Conservation (phyloP, 2,888 invertebrate species). For the Agrotis segetum region DNA sequence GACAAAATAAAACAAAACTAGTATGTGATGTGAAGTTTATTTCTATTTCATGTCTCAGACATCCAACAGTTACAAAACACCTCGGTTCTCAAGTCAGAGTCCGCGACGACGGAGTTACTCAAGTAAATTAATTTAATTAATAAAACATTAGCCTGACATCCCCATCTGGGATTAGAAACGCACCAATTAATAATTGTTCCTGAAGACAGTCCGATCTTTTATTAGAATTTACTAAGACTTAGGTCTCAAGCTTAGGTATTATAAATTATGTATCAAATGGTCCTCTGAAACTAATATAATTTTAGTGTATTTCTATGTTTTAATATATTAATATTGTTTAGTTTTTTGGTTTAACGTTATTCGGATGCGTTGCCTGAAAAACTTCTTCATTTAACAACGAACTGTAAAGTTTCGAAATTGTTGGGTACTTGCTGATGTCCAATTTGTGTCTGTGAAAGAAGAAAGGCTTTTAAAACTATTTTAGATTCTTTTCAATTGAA, state of each 20-base stretch:
- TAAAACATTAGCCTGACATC: constrained; percentile 20
- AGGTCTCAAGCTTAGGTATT: neutral
- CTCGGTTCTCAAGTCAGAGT: constrained; percentile 2
- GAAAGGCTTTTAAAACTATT: neutral
- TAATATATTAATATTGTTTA: neutral
- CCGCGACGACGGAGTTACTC: constrained; percentile 10
- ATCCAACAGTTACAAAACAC: constrained; percentile 29
- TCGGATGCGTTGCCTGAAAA: constrained; percentile 82
- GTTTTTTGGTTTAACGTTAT: constrained; percentile 64
- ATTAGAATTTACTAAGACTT: constrained; percentile 1
- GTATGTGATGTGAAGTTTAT: constrained; percentile 4
- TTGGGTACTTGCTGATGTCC: constrained; percentile 78
- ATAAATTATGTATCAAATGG: neutral
- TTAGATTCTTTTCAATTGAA: constrained; percentile 18
- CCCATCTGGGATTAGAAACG: constrained; percentile 12
- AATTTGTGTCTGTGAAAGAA: constrained; percentile 78
- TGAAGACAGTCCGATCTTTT: constrained; percentile 1
- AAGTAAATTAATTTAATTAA: constrained; percentile 28
- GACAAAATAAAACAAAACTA: constrained; percentile 8
- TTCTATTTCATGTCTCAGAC: constrained; percentile 14
- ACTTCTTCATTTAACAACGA: constrained; percentile 77
- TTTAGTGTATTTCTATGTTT: neutral
- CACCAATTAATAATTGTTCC: constrained; percentile 11
- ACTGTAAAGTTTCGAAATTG: constrained; percentile 77
- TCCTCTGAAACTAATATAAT: neutral